Conservation (phyloP, 2,113 vertebrate genomes). For the Micronycteris hirsuta region DNA sequence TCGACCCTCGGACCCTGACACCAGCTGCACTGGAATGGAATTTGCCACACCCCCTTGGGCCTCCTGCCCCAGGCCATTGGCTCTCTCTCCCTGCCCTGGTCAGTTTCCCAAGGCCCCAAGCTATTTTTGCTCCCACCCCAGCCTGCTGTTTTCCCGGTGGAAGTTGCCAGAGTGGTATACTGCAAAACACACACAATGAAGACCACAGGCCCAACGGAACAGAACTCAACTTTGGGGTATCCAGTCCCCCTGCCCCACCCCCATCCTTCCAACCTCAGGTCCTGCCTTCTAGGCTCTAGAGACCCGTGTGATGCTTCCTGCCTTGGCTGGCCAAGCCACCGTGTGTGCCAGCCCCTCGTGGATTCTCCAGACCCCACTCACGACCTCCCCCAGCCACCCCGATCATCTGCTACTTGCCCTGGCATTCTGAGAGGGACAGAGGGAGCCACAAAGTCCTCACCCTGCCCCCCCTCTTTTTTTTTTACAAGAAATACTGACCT, state of each 20-base stretch:
- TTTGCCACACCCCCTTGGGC: slow-evolving; percentile 46
- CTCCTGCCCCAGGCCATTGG: slow-evolving; percentile 19
- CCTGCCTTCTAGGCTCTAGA: neutral
- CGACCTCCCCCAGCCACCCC: neutral
- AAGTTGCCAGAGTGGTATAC: neutral
- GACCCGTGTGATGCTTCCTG: neutral
- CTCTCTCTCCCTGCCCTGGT: slow-evolving; percentile 30
- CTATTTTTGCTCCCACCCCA: slow-evolving; percentile 55
- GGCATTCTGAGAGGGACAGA: neutral
- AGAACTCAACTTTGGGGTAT: neutral
- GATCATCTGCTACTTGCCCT: neutral
- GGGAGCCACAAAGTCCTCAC: neutral
- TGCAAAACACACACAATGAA: neutral
- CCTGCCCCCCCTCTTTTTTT: neutral
- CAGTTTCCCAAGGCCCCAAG: slow-evolving; percentile 62
- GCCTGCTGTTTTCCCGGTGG: neutral
- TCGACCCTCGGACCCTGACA: slow-evolving; percentile 45
- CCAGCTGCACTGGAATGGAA: slow-evolving; percentile 48
- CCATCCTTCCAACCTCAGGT: neutral
- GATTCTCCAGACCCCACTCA: neutral
- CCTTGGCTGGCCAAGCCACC: neutral
- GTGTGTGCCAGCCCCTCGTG: neutral
- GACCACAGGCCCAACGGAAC: neutral
- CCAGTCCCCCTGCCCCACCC: neutral
- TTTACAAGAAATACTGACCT: neutral